These are phyloP conservation scores for Zeus faber DNA, from an alignment of 2,113 vertebrate species.

Conservation along the genomic window DNA sequence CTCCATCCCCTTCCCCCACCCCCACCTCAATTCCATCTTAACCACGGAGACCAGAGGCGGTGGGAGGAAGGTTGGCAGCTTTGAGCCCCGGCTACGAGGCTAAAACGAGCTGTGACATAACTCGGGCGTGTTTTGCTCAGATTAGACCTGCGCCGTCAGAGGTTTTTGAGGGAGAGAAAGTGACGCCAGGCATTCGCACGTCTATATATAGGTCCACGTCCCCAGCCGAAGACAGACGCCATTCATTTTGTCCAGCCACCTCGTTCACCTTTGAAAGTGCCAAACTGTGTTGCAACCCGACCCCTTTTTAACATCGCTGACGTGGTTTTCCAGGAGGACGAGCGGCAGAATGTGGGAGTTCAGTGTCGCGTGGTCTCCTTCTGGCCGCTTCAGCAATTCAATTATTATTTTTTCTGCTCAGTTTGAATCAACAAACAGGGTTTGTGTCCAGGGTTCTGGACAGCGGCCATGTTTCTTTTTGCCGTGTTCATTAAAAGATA, in stretches of 20 bases:
- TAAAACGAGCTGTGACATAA: conserved; percentile 60
- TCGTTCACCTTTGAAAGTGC: conserved; percentile 14
- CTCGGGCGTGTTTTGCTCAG: conserved; percentile 53
- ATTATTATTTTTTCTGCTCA: conserved; percentile 63
- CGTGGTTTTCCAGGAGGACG: conserved; percentile 17
- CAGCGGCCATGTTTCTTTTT: too few species aligned
- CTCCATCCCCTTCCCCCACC: conserved; percentile 35
- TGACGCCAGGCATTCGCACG: conserved; percentile 44
- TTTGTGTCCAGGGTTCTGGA: conserved; percentile 62
- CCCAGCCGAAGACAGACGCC: conserved; percentile 27
- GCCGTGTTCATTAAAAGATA: conserved; percentile 68
- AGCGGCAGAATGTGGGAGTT: conserved; percentile 40
- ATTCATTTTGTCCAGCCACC: conserved; percentile 17
- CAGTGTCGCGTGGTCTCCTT: conserved; percentile 57
- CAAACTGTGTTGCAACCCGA: conserved; percentile 23
- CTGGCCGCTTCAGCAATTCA: conserved; percentile 65
- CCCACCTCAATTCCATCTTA: conserved; percentile 11
- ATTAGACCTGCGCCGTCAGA: conserved; percentile 69
- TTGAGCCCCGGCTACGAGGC: conserved; percentile 43
- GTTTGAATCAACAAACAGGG: conserved; percentile 67
- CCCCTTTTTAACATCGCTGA: conserved; percentile 45
- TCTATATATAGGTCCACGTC: conserved; percentile 45
- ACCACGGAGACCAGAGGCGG: conserved; percentile 11
- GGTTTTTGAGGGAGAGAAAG: conserved; percentile 39
- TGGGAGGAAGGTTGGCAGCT: conserved; percentile 26